Percentiles rank a stretch among this genome's conserved stretches.
These are phyloP conservation scores for Bradypodion pumilum DNA, from an alignment of 2,797 vertebrate genomes.

Conservation along the genomic window DNA sequence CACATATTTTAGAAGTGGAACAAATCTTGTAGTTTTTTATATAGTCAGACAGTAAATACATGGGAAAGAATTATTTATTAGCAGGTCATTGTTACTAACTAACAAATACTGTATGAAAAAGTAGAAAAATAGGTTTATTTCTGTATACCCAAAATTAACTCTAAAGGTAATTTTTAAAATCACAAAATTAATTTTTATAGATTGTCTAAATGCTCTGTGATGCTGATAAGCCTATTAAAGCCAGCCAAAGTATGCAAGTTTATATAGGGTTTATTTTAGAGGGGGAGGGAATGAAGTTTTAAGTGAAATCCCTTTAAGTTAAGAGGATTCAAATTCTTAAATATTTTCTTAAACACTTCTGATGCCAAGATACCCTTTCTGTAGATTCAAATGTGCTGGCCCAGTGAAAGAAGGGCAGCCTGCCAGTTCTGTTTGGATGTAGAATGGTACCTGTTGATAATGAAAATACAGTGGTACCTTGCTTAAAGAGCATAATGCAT, in stretches of 20 bases:
- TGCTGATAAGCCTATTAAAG: not conserved
- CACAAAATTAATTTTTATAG: fast-evolving
- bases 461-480: not conserved
- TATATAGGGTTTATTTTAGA: not conserved
- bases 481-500: too few species aligned
- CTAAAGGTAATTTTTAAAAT: fast-evolving
- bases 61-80: too few species aligned
- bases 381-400: not conserved
- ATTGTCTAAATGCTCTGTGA: not conserved
- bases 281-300: not conserved
- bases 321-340: not conserved
- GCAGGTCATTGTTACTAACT: too few species aligned
- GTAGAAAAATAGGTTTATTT: not conserved
- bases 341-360: not conserved
- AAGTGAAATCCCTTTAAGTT: not conserved
- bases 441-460: not conserved
- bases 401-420: not conserved
- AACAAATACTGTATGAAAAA: not conserved
- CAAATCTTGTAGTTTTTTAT: too few species aligned
- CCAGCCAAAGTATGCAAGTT: not conserved
- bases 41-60: too few species aligned
- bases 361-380: not conserved
- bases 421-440: not conserved
- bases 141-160: conserved; percentile 14
- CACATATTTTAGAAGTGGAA: too few species aligned